phyloP scores from a whole-genome alignment of 2,113 vertebrate genomes.

The Mobula birostris region DNA sequence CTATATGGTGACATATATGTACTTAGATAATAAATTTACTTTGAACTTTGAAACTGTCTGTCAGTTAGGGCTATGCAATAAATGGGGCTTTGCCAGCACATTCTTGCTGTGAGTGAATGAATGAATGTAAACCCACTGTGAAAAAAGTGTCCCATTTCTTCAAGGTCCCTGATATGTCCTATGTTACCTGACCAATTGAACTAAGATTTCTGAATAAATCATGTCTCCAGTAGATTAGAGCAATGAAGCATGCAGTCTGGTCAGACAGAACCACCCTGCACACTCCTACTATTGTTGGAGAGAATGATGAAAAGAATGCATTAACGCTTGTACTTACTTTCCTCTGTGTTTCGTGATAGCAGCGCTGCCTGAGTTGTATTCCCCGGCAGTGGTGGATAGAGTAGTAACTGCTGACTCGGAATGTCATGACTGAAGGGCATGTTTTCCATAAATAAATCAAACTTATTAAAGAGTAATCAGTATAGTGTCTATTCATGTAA shows the following conservation, averaged over 20 bases:
- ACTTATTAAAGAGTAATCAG: slow-evolving; percentile 24
- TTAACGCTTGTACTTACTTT: neutral
- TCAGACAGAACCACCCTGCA: neutral
- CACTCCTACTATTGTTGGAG: neutral
- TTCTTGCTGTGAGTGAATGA: too few relatives aligned
- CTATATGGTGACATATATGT: too few relatives aligned
- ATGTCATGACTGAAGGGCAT: neutral
- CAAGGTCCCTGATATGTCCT: neutral
- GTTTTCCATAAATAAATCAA: slow-evolving; percentile 26
- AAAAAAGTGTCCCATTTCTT: neutral
- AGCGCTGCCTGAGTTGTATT: neutral
- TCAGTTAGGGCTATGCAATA: too few relatives aligned
- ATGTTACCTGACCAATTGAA: neutral
- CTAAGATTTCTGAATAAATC: neutral
- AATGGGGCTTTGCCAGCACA: too few relatives aligned
- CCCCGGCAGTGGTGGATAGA: neutral
- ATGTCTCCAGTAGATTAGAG: neutral
- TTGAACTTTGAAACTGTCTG: too few relatives aligned
- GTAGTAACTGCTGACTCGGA: slow-evolving; percentile 14
- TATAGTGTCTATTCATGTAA: neutral
- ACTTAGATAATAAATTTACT: too few relatives aligned
- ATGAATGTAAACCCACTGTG: too few relatives aligned
- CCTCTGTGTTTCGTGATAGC: neutral
- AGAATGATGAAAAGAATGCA: neutral
- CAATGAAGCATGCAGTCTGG: neutral